These are phyloP conservation scores for Monoplex corrugatus DNA, from an alignment of 2,888 invertebrate genomes.

Conservation along the genomic window DNA sequence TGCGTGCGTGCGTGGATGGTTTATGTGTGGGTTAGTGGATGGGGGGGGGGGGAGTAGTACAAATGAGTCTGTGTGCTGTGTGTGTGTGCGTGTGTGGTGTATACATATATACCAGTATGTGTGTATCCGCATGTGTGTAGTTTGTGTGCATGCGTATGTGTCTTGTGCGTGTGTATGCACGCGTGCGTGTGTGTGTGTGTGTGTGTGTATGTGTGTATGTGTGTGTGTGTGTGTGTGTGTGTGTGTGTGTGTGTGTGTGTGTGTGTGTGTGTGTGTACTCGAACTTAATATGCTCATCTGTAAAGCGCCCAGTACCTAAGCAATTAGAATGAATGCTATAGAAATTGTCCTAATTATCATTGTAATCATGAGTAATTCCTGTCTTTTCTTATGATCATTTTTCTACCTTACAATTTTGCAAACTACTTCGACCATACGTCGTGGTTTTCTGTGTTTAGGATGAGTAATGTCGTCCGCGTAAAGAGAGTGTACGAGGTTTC, in stretches of 20 bases:
- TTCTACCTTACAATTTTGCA: background rate
- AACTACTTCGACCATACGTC: no score
- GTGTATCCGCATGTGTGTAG: no score
- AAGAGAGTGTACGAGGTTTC: no score
- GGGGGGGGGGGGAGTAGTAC: no score
- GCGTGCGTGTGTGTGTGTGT: slow-evolving; percentile 2
- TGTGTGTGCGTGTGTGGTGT: no score
- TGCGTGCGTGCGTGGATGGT: no score
- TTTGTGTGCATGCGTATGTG: background rate
- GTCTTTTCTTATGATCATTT: background rate
- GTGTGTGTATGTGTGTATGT: slow-evolving; percentile 3
- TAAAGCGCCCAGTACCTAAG: no score
- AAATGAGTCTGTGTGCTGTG: no score
- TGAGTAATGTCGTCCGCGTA: no score
- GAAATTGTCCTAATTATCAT: background rate
- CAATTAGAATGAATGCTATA: background rate
- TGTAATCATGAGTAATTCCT: background rate
- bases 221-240: background rate
- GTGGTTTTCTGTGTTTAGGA: no score
- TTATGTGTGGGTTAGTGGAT: no score
- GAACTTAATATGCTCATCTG: background rate
- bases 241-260: background rate
- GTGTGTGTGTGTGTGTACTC: background rate
- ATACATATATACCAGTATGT: no score
- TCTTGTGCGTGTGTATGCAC: background rate